phyloP scores from a whole-genome alignment of 2,113 vertebrate species.

The Colistium nudipinnis region DNA sequence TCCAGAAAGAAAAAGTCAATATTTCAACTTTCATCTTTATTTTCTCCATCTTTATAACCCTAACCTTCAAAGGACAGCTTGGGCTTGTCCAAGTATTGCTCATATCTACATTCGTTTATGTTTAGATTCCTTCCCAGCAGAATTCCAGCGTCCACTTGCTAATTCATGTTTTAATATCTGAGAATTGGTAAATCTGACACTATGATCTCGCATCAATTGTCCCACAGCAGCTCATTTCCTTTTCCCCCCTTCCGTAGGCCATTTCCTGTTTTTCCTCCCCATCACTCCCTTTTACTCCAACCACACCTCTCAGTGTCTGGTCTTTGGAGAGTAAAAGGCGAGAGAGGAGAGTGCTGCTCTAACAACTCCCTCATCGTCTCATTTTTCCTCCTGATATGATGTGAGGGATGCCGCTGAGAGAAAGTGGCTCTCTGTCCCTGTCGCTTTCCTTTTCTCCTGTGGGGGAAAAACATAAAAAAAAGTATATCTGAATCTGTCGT shows the following conservation, averaged over 20 bases:
- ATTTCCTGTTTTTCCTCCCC: conserved; percentile 55
- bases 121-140: conserved; percentile 10
- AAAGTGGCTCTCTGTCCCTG: conserved; percentile 4
- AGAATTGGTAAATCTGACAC: not conserved
- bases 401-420: conserved; percentile 35
- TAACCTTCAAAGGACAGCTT: no score
- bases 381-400: conserved; percentile 55
- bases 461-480: no score
- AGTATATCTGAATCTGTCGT: conserved; percentile 68
- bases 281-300: conserved; percentile 49
- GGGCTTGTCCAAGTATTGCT: not conserved
- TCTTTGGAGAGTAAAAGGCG: conserved; percentile 43
- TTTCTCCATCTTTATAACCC: no score
- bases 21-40: no score
- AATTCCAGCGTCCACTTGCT: not conserved
- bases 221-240: not conserved
- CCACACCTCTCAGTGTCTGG: conserved; percentile 57
- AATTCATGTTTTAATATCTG: not conserved
- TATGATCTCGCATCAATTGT: not conserved
- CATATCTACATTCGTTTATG: not conserved
- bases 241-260: conserved; percentile 30
- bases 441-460: conserved; percentile 5
- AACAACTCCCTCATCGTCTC: conserved; percentile 32
- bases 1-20: no score
- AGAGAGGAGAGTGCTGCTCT: conserved; percentile 27